Evolutionary conservation across 2,797 vertebrate species (phyloP).

Genomic region (Scleropages formosus): DNA sequence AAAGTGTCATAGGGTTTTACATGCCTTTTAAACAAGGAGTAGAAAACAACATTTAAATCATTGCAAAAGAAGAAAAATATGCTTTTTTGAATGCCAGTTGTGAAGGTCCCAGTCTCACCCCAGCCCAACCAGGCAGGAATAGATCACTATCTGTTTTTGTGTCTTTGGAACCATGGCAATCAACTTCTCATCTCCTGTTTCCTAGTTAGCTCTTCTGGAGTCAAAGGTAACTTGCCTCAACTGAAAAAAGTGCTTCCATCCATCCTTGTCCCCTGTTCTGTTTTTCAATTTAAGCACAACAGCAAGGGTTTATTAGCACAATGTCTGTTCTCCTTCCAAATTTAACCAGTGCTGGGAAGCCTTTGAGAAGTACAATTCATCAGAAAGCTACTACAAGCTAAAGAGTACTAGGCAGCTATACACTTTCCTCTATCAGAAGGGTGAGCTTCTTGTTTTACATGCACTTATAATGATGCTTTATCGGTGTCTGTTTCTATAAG

Average conservation of each 20-base stretch:
- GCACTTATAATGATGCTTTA: neutral
- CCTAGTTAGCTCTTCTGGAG: neutral
- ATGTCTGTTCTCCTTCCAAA: neutral
- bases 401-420: neutral
- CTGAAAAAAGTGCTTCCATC: neutral
- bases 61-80: neutral
- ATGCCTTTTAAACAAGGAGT: slow-evolving; percentile 1
- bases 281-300: neutral
- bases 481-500: neutral
- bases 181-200: neutral
- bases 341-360: neutral
- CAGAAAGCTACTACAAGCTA: neutral
- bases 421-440: neutral
- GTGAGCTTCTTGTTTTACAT: neutral
- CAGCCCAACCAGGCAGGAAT: neutral
- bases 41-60: slow-evolving; percentile 14
- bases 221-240: neutral
- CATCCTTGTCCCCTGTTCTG: neutral
- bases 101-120: slow-evolving; percentile 6
- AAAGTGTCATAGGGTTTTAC: neutral
- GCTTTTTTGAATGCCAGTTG: neutral
- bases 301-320: neutral
- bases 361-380: neutral
- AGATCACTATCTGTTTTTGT: neutral
- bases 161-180: neutral